phyloP scores from a whole-genome alignment of 2,888 invertebrate genomes.

The Aspidapion aeneum region DNA sequence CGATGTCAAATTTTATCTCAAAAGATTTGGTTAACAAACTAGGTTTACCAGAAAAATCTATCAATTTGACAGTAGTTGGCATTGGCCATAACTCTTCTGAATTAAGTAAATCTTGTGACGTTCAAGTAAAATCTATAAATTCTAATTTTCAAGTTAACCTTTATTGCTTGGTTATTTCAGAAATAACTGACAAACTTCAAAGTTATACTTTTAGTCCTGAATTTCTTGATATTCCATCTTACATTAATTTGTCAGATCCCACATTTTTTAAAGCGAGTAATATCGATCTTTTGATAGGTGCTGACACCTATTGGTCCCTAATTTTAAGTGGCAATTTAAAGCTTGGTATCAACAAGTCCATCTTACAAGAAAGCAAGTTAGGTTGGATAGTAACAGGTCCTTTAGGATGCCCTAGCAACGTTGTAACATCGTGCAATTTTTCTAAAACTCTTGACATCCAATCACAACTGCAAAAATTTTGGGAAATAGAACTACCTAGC shows the following conservation, averaged over 20 bases:
- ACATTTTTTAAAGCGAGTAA: not conserved
- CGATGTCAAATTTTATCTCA: constrained; percentile 12
- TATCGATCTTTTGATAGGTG: not conserved
- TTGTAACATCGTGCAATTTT: constrained; percentile 7
- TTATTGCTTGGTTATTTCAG: constrained; percentile 1
- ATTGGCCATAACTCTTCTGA: not conserved
- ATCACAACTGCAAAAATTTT: constrained; percentile 12
- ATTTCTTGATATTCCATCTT: not conserved
- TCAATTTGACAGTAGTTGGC: not conserved
- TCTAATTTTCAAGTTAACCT: constrained; percentile 1
- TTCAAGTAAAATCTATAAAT: not conserved
- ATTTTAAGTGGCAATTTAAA: not conserved
- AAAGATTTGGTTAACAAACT: constrained; percentile 2
- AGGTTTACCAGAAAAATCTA: not conserved
- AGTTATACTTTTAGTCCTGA: not conserved
- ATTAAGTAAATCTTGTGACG: not conserved
- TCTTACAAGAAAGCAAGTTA: constrained; percentile 12
- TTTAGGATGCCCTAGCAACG: not conserved
- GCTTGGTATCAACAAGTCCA: not conserved
- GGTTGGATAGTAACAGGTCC: constrained; percentile 12
- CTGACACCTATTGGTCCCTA: not conserved
- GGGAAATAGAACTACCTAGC: constrained; percentile 9
- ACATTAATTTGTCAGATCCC: not conserved
- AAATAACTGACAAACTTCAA: constrained; percentile 1
- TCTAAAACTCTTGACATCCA: not conserved